These are phyloP conservation scores for Catharus ustulatus DNA, from an alignment of 2,797 vertebrate species.

Conservation along the genomic window DNA sequence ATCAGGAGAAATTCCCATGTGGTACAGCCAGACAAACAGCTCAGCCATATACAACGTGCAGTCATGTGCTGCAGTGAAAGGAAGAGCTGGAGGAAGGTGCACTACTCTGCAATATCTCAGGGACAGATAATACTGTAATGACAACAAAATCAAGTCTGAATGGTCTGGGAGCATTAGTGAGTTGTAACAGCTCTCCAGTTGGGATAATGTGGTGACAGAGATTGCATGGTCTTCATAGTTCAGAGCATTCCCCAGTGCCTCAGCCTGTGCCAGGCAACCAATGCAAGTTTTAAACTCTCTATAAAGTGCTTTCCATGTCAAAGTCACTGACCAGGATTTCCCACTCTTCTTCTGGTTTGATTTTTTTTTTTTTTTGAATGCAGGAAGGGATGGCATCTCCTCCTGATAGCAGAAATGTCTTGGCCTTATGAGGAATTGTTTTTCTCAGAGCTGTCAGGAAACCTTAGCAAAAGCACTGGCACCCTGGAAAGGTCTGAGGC, in stretches of 20 bases:
- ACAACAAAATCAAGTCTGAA: neutral
- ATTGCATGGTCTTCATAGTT: neutral
- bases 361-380: neutral
- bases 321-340: neutral
- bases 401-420: neutral
- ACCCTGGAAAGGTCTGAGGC: neutral
- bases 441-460: neutral
- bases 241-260: neutral
- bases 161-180: neutral
- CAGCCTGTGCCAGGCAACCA: neutral
- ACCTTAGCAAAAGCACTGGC: neutral
- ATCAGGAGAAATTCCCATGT: neutral
- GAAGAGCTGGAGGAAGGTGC: neutral
- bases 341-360: neutral
- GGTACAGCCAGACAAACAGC: neutral
- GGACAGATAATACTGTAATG: constrained; percentile 13
- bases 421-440: neutral
- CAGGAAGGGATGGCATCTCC: neutral
- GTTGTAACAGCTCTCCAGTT: neutral
- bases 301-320: neutral
- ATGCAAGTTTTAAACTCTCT: neutral
- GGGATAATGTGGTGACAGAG: neutral
- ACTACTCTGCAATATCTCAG: neutral
- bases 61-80: accelerated
- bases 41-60: accelerated